A percentile compares a stretch with the other conserved stretches of the same genome.
Evolutionary conservation across 1,140 invertebrate genomes (phyloP).

Genomic region (Calosoma granatense): DNA sequence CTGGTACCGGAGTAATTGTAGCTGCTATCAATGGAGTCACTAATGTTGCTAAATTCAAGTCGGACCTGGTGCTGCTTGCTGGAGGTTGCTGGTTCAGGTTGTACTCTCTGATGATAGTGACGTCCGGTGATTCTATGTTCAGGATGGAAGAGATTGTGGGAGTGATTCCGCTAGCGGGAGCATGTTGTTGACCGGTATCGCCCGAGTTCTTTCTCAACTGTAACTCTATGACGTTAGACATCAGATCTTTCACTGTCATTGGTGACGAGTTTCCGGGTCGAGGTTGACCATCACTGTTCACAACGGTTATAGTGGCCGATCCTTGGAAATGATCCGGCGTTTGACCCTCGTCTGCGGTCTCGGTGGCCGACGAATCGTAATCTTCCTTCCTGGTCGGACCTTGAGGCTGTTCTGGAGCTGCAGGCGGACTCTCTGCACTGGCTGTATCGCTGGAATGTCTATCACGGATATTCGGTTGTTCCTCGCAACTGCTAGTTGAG

Average conservation of each 20-base stretch:
- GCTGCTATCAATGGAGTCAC: constrained; percentile 47
- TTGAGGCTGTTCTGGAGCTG: constrained; percentile 18
- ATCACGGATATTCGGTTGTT: constrained; percentile 34
- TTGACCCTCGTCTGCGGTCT: constrained; percentile 75
- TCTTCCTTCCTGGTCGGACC: constrained; percentile 47
- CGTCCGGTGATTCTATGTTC: constrained; percentile 43
- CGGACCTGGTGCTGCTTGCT: constrained; percentile 27
- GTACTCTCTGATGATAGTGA: constrained; percentile 39
- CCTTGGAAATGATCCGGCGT: constrained; percentile 31
- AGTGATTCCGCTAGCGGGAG: constrained; percentile 38
- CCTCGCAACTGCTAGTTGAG: constrained; percentile 74
- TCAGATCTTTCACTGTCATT: constrained; percentile 62
- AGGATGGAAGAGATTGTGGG: constrained; percentile 57
- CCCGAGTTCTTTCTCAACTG: constrained; percentile 54
- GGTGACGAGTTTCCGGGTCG: constrained; percentile 39
- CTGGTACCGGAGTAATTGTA: constrained; percentile 52
- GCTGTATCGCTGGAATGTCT: constrained; percentile 53
- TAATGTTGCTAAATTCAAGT: constrained; percentile 30
- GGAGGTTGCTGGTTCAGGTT: constrained; percentile 45
- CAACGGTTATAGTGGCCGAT: constrained; percentile 26
- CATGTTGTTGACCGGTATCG: constrained; percentile 32
- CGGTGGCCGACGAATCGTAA: constrained; percentile 77
- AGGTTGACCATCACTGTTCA: constrained; percentile 18
- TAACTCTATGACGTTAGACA: constrained; percentile 64
- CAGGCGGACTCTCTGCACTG: constrained; percentile 50